A percentile compares a stretch with the other conserved stretches of the same genome.
These are phyloP conservation scores for Cotesia typhae DNA, from an alignment of 1,140 invertebrate genomes.

Conservation along the genomic window DNA sequence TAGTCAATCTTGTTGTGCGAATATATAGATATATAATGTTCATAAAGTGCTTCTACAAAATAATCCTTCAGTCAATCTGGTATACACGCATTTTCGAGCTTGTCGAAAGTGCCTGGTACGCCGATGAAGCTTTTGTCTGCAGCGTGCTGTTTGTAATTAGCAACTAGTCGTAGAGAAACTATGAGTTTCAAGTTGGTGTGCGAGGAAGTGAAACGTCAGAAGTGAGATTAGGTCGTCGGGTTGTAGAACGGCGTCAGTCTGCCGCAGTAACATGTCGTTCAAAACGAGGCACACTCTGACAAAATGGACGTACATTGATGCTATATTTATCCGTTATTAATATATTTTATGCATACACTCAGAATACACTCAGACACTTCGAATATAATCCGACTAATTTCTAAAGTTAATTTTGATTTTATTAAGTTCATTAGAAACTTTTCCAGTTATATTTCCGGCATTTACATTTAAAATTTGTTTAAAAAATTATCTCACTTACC, in stretches of 20 bases:
- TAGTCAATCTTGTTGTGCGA: not conserved
- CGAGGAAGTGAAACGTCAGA: slow-evolving; percentile 12
- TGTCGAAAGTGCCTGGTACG: slow-evolving; percentile 8
- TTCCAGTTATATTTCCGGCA: not conserved
- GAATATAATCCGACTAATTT: not conserved
- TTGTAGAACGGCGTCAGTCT: slow-evolving; percentile 4
- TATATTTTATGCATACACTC: too few species aligned
- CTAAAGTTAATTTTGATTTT: slow-evolving; percentile 1
- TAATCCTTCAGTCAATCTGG: slow-evolving; percentile 11
- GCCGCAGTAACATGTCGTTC: not conserved
- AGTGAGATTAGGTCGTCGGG: slow-evolving; percentile 19
- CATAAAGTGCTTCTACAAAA: not conserved
- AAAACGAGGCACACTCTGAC: not conserved
- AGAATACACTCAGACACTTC: not conserved
- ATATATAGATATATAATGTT: not conserved
- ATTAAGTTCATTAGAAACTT: not conserved
- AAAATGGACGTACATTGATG: slow-evolving; percentile 8
- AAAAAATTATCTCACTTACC: too few species aligned
- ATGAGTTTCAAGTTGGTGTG: slow-evolving; percentile 25
- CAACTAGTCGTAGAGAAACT: not conserved
- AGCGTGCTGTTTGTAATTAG: slow-evolving; percentile 28
- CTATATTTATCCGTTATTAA: too few species aligned
- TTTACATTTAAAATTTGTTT: not conserved
- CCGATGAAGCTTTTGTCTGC: slow-evolving; percentile 20
- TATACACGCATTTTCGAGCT: slow-evolving; percentile 6